phyloP scores from a whole-genome alignment of 2,113 vertebrate species.

The Hypomesus transpacificus region DNA sequence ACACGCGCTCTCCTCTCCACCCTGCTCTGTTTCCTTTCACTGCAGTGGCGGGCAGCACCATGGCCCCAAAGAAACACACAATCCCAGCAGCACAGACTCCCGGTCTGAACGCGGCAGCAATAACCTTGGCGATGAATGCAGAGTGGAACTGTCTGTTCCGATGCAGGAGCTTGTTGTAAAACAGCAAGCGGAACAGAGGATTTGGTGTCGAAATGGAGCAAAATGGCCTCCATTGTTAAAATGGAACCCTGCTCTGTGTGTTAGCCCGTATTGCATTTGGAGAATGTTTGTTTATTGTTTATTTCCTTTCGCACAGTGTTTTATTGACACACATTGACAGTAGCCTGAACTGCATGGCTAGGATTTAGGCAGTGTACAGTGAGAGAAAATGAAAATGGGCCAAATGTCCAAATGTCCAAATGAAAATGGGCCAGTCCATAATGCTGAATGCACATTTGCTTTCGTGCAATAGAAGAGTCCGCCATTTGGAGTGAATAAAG shows the following conservation, averaged over 20 bases:
- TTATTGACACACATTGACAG: background rate
- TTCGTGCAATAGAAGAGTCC: no score
- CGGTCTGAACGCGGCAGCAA: background rate
- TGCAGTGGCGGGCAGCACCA: conserved; percentile 40
- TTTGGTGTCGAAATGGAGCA: background rate
- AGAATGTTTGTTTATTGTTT: background rate
- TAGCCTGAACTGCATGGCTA: no score
- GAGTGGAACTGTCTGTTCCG: background rate
- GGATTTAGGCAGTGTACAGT: no score
- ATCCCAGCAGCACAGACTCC: background rate
- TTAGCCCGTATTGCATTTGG: background rate
- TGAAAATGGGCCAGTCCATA: no score
- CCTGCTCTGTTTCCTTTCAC: background rate
- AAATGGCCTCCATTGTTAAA: conserved; percentile 4
- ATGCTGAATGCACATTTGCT: no score
- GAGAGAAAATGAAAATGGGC: no score
- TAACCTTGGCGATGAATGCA: background rate
- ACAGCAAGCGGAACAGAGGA: background rate
- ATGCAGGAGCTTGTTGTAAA: background rate
- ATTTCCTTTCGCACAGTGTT: background rate
- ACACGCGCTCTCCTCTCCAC: conserved; percentile 28
- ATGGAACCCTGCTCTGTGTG: background rate
- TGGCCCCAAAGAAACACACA: conserved; percentile 28
- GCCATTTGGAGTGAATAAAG: no score
- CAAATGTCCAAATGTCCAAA: no score